Conservation (phyloP, 2,888 invertebrate species). For the Schizaphis graminum region DNA sequence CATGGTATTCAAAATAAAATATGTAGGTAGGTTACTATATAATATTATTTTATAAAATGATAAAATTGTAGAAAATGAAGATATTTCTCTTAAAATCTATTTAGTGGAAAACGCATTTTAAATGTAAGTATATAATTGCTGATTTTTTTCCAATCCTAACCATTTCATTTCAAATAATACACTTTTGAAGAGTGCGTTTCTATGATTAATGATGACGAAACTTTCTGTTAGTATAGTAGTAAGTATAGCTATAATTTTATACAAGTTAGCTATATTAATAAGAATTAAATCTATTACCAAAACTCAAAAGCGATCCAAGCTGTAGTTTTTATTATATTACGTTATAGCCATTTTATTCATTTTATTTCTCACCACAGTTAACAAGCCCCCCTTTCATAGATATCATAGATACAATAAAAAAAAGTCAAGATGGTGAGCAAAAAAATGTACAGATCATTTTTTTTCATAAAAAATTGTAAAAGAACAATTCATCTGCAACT, state of each 20-base stretch:
- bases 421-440: too few species aligned
- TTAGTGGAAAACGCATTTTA: not conserved
- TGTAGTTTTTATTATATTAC: not conserved
- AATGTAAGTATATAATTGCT: not conserved
- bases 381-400: too few species aligned
- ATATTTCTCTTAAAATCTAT: not conserved
- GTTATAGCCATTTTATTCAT: too few species aligned
- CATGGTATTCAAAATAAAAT: not conserved
- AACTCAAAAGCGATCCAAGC: not conserved
- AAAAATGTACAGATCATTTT: too few species aligned
- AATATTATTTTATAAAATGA: constrained; percentile 10
- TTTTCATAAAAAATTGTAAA: too few species aligned
- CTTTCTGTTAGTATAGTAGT: not conserved
- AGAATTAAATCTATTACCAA: not conserved
- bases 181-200: not conserved
- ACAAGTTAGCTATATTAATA: not conserved
- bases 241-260: too few species aligned
- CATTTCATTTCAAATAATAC: not conserved
- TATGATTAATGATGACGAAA: not conserved
- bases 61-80: not conserved
- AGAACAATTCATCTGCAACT: too few species aligned
- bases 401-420: too few species aligned
- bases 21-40: not conserved
- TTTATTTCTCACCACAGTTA: too few species aligned
- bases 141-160: not conserved